Conservation (phyloP, 2,113 vertebrate genomes). For the Ariopsis seemanni region DNA sequence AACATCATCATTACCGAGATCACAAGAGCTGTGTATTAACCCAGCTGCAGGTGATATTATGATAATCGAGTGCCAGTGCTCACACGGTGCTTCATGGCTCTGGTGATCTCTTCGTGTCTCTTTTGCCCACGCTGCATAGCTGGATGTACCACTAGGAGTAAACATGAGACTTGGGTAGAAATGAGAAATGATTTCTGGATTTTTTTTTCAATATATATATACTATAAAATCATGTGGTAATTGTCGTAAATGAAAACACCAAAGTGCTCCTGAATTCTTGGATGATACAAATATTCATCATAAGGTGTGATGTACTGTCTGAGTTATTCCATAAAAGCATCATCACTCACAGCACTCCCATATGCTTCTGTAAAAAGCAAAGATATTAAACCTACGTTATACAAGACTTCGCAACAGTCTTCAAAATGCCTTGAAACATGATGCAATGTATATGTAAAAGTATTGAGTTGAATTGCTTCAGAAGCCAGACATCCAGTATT, state of each 20-base stretch:
- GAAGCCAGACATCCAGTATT: too few species aligned
- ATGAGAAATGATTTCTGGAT: neutral
- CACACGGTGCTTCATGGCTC: neutral
- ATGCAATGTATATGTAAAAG: neutral
- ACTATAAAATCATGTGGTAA: too few species aligned
- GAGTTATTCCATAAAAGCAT: neutral
- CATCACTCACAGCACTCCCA: too few species aligned
- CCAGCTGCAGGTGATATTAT: slow-evolving; percentile 5
- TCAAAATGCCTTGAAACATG: neutral
- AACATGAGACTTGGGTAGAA: neutral
- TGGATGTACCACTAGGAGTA: neutral
- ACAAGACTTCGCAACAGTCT: neutral
- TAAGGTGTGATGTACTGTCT: neutral
- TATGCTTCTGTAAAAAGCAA: neutral
- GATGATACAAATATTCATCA: neutral
- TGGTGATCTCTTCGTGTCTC: neutral
- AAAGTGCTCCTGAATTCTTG: neutral
- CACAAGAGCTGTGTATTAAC: slow-evolving; percentile 9
- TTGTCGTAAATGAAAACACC: neutral
- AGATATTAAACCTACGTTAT: neutral
- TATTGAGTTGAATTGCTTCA: too few species aligned
- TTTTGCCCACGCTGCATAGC: neutral
- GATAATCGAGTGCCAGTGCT: neutral
- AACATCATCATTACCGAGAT: slow-evolving; percentile 7
- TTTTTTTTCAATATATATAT: too few species aligned